Conservation (phyloP, 2,797 vertebrate genomes). For the Apodemus agrarius region DNA sequence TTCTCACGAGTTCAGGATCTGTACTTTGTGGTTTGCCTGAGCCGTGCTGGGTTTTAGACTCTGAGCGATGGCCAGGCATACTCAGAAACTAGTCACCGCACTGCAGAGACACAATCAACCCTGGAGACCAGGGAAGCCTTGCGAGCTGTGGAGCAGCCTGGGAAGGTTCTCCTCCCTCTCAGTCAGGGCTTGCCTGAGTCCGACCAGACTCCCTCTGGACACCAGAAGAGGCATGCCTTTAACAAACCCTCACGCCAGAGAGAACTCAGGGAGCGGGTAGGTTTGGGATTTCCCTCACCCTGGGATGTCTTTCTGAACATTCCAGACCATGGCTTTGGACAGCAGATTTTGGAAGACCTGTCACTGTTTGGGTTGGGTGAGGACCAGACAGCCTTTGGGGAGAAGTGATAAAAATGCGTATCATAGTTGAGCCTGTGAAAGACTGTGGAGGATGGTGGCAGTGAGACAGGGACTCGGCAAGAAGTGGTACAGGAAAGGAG, state of each 20-base stretch:
- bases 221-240: not conserved
- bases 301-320: not conserved
- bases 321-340: not conserved
- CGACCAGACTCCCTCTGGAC: not conserved
- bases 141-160: not conserved
- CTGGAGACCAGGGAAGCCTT: not conserved
- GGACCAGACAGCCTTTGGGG: not conserved
- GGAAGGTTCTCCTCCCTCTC: not conserved
- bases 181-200: not conserved
- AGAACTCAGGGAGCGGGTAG: not conserved
- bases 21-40: not conserved
- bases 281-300: not conserved
- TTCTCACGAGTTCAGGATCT: not conserved
- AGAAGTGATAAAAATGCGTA: not conserved
- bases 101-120: too few species aligned
- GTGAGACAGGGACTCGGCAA: not conserved
- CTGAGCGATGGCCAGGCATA: not conserved
- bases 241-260: not conserved
- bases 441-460: not conserved
- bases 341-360: not conserved
- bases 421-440: not conserved
- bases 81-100: not conserved
- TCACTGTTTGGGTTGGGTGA: not conserved
- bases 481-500: not conserved
- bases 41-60: not conserved